These are phyloP conservation scores for Lathamus discolor DNA, from an alignment of 2,113 vertebrate genomes.

Conservation along the genomic window DNA sequence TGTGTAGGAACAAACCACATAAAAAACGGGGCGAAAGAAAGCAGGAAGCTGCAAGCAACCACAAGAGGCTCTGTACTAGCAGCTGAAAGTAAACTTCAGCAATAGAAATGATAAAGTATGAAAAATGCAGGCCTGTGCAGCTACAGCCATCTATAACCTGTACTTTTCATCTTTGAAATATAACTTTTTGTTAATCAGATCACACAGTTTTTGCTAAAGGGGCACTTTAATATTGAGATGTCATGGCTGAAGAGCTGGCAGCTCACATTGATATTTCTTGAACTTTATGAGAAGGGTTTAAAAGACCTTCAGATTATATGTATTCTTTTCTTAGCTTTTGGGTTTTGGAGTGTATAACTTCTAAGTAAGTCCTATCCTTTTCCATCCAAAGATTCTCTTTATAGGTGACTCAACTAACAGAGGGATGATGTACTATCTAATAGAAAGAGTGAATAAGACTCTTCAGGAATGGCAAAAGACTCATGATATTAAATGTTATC, in stretches of 20 bases:
- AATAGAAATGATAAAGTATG: background rate
- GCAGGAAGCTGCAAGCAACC: background rate
- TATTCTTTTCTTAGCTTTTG: background rate
- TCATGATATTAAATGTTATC: slow-evolving; percentile 85
- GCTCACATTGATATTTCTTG: background rate
- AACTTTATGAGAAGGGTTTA: background rate
- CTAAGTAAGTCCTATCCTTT: background rate
- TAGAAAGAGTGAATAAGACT: slow-evolving; percentile 89
- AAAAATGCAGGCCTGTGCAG: background rate
- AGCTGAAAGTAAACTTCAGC: background rate
- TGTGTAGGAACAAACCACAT: background rate
- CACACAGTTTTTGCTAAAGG: background rate
- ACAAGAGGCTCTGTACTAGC: background rate
- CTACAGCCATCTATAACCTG: background rate
- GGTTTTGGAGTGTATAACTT: background rate
- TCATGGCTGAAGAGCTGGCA: background rate
- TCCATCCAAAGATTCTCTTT: slow-evolving; percentile 85
- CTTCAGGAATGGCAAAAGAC: slow-evolving; percentile 91
- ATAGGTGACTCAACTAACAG: slow-evolving; percentile 96
- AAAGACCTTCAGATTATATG: background rate
- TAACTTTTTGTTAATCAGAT: background rate
- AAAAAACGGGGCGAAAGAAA: background rate
- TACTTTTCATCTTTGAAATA: background rate
- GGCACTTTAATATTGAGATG: background rate
- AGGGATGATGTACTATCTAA: slow-evolving; percentile 96